Evolutionary conservation across 2,888 invertebrate genomes (phyloP).

Genomic region (Athripsodes cinereus): DNA sequence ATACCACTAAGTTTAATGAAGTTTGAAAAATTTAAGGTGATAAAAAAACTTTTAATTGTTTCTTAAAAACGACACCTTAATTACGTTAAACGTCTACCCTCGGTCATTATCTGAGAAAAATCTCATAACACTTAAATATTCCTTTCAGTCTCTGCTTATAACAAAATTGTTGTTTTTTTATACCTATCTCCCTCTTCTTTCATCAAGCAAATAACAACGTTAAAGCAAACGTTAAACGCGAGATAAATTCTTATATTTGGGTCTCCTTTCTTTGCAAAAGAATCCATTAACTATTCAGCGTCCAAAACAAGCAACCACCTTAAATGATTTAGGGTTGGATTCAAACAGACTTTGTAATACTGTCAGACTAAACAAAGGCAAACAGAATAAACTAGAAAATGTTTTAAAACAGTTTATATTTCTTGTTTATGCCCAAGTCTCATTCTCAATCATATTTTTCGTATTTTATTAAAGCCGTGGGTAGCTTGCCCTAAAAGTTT

Average conservation of each 20-base stretch:
- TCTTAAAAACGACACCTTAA: constrained; percentile 15
- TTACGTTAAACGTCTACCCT: constrained; percentile 10
- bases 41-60: constrained; percentile 18
- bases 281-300: constrained; percentile 9
- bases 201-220: constrained; percentile 7
- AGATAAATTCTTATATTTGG: not conserved
- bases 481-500: too few species aligned
- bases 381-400: constrained; percentile 2
- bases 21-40: constrained; percentile 13
- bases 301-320: constrained; percentile 5
- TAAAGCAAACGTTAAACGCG: constrained; percentile 6
- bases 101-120: constrained; percentile 6
- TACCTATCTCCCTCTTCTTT: not conserved
- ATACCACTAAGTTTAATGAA: constrained; percentile 1
- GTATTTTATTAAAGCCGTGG: too few species aligned
- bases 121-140: constrained; percentile 8
- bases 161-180: constrained; percentile 1
- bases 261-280: not conserved
- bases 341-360: constrained; percentile 6
- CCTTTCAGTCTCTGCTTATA: not conserved
- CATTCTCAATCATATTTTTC: too few species aligned
- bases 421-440: not conserved
- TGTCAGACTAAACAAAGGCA: not conserved
- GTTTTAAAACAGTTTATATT: constrained; percentile 3
- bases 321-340: constrained; percentile 8